phyloP scores from a whole-genome alignment of 2,113 vertebrate genomes.

The Gobius niger region DNA sequence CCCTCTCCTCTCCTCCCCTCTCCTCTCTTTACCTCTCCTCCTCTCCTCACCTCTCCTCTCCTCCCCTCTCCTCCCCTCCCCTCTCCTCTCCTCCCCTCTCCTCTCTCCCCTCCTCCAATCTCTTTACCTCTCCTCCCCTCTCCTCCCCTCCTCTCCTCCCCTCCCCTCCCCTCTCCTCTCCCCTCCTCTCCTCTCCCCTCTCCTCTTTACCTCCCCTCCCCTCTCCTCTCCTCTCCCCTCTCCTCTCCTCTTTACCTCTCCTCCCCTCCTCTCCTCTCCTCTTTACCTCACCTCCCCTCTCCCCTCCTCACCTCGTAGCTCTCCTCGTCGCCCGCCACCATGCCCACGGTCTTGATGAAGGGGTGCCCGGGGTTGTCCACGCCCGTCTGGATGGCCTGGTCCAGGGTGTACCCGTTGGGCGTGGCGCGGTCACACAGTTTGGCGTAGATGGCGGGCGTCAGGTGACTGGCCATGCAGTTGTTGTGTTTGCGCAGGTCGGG shows the following conservation, averaged over 20 bases:
- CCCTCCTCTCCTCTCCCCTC: neutral
- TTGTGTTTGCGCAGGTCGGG: slow-evolving; percentile 97
- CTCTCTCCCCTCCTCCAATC: no score
- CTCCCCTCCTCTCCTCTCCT: neutral
- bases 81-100: no score
- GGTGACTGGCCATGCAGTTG: slow-evolving; percentile 95
- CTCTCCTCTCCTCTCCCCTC: no score
- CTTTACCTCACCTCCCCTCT: neutral
- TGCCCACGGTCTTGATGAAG: slow-evolving; percentile 87
- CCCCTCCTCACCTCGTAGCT: slow-evolving; percentile 87
- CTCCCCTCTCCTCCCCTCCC: no score
- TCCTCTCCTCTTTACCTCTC: no score
- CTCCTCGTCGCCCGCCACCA: slow-evolving; percentile 96
- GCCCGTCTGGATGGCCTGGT: slow-evolving; percentile 96
- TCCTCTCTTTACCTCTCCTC: no score
- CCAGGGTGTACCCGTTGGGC: slow-evolving; percentile 90
- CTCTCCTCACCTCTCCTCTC: no score
- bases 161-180: no score
- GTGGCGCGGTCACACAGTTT: slow-evolving; percentile 89
- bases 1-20: slow-evolving; percentile 90
- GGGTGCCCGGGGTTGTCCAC: slow-evolving; percentile 98
- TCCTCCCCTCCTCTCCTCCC: no score
- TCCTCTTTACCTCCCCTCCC: neutral
- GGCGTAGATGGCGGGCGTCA: slow-evolving; percentile 91
- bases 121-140: no score